phyloP scores from a whole-genome alignment of 2,113 vertebrate genomes.

The Turnix velox region DNA sequence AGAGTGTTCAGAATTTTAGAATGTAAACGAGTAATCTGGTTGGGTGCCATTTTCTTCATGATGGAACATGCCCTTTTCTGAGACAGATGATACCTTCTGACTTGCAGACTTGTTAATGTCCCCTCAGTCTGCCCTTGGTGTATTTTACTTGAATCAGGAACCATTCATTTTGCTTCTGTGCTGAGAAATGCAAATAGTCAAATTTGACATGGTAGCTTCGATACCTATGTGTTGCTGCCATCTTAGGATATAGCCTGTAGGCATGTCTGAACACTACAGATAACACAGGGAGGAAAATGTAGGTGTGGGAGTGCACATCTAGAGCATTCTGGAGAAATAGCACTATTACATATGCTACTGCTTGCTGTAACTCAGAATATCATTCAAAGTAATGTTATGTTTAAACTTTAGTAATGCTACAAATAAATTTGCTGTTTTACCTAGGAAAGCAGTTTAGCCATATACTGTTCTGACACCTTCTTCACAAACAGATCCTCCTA shows the following conservation, averaged over 20 bases:
- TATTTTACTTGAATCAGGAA: neutral
- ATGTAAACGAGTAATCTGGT: neutral
- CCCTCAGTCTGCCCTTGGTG: neutral
- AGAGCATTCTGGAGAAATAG: neutral
- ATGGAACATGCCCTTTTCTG: neutral
- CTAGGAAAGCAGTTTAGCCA: neutral
- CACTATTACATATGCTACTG: neutral
- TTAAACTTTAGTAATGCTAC: neutral
- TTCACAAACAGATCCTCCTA: neutral
- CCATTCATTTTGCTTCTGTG: neutral
- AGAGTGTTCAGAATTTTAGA: neutral
- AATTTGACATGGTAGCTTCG: neutral
- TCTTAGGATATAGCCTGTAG: neutral
- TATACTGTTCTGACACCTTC: neutral
- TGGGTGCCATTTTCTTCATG: neutral
- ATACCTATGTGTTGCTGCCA: neutral
- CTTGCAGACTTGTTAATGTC: neutral
- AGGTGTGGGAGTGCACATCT: neutral
- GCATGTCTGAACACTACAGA: neutral
- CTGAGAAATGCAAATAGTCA: neutral
- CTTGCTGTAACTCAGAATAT: neutral
- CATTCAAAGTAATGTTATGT: neutral
- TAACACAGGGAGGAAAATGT: neutral
- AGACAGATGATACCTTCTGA: neutral
- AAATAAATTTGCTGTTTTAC: neutral